Evolutionary conservation across 37 sponge, comb jelly and placozoan species (phyloP).

Genomic region (Theonella swinhoei): DNA sequence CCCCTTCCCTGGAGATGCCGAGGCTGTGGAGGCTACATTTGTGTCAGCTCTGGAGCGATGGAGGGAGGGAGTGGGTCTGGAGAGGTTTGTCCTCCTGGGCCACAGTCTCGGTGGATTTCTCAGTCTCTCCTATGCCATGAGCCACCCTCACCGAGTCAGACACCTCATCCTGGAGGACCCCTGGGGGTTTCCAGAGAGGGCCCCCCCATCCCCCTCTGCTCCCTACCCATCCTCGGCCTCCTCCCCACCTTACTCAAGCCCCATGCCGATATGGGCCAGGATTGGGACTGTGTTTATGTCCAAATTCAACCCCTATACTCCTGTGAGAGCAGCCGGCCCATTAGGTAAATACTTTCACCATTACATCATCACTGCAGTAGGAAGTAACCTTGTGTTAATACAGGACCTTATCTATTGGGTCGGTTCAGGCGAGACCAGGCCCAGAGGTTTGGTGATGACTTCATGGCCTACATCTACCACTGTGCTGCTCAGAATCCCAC

Average conservation of each 20-base stretch:
- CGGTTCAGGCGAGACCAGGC: slow-evolving; percentile 40
- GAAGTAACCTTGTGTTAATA: background rate
- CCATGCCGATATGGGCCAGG: background rate
- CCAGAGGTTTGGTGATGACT: slow-evolving; percentile 34
- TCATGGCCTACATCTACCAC: slow-evolving; percentile 62
- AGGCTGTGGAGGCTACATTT: slow-evolving; percentile 42
- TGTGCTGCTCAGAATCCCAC: slow-evolving; percentile 62
- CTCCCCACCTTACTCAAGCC: background rate
- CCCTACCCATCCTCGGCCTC: background rate
- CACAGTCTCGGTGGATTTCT: slow-evolving; percentile 91
- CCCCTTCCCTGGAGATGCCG: slow-evolving; percentile 35
- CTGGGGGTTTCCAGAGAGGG: slow-evolving; percentile 73
- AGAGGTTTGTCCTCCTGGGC: slow-evolving; percentile 75
- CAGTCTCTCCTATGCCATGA: slow-evolving; percentile 58
- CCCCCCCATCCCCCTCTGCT: background rate
- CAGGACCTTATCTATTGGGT: slow-evolving; percentile 42
- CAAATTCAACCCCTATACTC: slow-evolving; percentile 65
- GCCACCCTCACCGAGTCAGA: slow-evolving; percentile 53
- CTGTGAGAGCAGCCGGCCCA: slow-evolving; percentile 79
- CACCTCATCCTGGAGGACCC: slow-evolving; percentile 87
- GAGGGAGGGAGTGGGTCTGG: slow-evolving; percentile 65
- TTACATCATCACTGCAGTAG: background rate
- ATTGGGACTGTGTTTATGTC: background rate
- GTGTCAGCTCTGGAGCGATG: slow-evolving; percentile 76
- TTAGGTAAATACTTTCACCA: slow-evolving; percentile 42